phyloP scores from a whole-genome alignment of 2,888 invertebrate species.

The Galerucella calmariensis region DNA sequence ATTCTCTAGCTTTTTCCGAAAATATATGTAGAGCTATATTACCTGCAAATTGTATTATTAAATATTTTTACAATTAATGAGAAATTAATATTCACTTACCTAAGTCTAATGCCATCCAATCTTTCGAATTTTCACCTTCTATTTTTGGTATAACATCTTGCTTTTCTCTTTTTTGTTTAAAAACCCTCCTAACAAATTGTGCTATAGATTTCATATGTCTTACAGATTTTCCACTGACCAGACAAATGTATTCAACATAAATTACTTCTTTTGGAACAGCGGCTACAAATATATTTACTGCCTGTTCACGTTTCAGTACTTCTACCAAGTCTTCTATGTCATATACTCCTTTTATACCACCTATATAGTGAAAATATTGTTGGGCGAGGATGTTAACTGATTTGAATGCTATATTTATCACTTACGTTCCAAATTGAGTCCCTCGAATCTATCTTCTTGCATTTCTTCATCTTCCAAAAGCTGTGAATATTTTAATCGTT shows the following conservation, averaged over 20 bases:
- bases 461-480: constrained; percentile 56
- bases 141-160: constrained; percentile 77
- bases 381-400: too few relatives aligned
- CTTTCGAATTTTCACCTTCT: constrained; percentile 79
- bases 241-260: constrained; percentile 87
- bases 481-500: constrained; percentile 62
- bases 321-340: constrained; percentile 88
- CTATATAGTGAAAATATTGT: constrained; percentile 64
- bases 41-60: constrained; percentile 68
- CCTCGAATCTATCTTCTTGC: constrained; percentile 71
- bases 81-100: constrained; percentile 67
- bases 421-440: constrained; percentile 72
- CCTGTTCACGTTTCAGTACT: constrained; percentile 81
- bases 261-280: constrained; percentile 77
- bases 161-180: constrained; percentile 75
- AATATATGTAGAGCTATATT: constrained; percentile 94
- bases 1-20: constrained; percentile 73
- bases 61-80: constrained; percentile 38
- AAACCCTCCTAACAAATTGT: constrained; percentile 80
- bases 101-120: constrained; percentile 93
- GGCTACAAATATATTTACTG: constrained; percentile 83
- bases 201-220: constrained; percentile 81
- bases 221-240: constrained; percentile 80
- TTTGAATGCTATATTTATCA: constrained; percentile 27
- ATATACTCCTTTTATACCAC: constrained; percentile 85